Evolutionary conservation across 2,888 invertebrate species (phyloP), one percentile per base, ranked within the genome.

Genomic region (Gymnoscelis rufifasciata): DNA sequence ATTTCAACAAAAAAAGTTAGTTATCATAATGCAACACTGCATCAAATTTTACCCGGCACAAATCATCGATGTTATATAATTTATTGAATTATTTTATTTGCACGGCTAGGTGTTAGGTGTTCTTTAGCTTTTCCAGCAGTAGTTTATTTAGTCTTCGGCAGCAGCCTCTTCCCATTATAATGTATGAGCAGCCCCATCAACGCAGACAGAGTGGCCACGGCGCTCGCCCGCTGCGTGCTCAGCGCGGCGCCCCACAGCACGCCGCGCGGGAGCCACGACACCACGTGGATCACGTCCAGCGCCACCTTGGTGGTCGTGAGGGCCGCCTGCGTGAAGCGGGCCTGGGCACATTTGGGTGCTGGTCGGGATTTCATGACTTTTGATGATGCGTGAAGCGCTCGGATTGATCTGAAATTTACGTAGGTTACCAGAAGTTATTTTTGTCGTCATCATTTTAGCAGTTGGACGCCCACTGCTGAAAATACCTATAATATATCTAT

Each of bases 201-300:
- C 1, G 79, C 87, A 0, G 86, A 74, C 0, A 65, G 57, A 0
- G 79, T 78, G 7, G 83, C 87, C 1, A 77, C 56, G 0, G 60
- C 74, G 13, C 82, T 73, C 0, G 74, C 74, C 3, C 71, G 71
- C 14, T 65, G 59, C 0, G 71, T 62, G 10, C 55, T 59, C 12
- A 96, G 76, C 62, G 90, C 90, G 0, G 92, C 92, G 12, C 95
- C 93, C 96, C 96, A 97, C 37, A 96, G 80, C 74, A 92, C 92
- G 31, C 95, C 95, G 8, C 82, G 77, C 0, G 96, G 96, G 51
- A 97, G 75, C 74, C 95, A 95, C 78, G 92, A 94, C 2, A 95
- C 90, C 0, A 95, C 94, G 74, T 95, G 95, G 0, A 92, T 80
- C 45, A 95, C 90, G 73, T 95, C 95, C 47, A 94, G 72, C 0